Evolutionary conservation across 2,888 invertebrate genomes (phyloP).

Genomic region (Acleris emargana): DNA sequence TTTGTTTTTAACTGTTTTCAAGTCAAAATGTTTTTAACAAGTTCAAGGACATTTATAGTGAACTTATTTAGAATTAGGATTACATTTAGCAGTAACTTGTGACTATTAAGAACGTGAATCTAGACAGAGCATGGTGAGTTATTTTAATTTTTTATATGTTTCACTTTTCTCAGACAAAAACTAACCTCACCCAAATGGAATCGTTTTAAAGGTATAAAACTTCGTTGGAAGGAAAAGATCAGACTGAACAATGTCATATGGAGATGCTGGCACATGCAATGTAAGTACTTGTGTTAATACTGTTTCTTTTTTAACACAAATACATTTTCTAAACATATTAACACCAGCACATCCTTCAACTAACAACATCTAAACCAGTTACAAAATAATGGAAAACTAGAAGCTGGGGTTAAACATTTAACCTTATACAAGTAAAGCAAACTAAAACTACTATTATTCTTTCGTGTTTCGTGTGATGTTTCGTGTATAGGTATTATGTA

Average conservation of each 20-base stretch:
- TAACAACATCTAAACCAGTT: not conserved
- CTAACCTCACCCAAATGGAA: slow-evolving; percentile 99
- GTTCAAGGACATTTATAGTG: slow-evolving; percentile 66
- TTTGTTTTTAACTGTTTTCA: slow-evolving; percentile 58
- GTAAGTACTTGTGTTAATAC: slow-evolving; percentile 79
- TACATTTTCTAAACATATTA: not conserved
- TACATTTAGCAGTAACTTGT: slow-evolving; percentile 64
- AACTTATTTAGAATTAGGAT: slow-evolving; percentile 57
- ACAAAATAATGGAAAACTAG: not conserved
- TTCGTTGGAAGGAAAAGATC: slow-evolving; percentile 99
- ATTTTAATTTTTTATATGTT: slow-evolving; percentile 44
- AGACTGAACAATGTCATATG: slow-evolving; percentile 99
- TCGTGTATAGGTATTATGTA: too few species aligned
- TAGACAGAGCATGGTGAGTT: slow-evolving; percentile 66
- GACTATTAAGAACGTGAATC: slow-evolving; percentile 51
- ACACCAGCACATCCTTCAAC: not conserved
- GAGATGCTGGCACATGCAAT: slow-evolving; percentile 99
- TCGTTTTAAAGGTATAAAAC: slow-evolving; percentile 98
- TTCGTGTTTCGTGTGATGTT: too few species aligned
- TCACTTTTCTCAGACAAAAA: slow-evolving; percentile 92
- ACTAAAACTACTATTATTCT: not conserved
- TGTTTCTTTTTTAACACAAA: too few species aligned
- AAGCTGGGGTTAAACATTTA: slow-evolving; percentile 1
- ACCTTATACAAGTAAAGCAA: slow-evolving; percentile 1
- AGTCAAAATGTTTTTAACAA: slow-evolving; percentile 68